Base-by-base conservation (phyloP, 2,888 invertebrate species). In the Alentia gelatinosa region DNA sequence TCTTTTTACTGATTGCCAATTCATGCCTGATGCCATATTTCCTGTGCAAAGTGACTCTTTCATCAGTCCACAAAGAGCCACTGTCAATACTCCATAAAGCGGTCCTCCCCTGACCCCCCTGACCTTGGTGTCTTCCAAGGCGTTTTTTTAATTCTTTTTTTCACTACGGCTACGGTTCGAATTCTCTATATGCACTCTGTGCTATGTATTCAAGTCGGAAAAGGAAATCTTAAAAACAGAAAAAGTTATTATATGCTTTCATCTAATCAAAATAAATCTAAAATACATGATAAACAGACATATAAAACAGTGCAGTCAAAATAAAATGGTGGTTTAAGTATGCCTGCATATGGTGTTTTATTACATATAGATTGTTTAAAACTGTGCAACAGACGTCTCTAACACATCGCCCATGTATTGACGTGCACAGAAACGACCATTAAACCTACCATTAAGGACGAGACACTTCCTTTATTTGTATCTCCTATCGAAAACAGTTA, bases 1-100 rank as follows among this genome's bases (percentile, higher is more conserved):
- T 68, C 68, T 68, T 68, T 68, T 68, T 68, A 68, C 79, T 79
- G 79, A 79, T 79, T 79, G 79, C 79, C 79, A 79, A 79, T 79
- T 79, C 37, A 39, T 79, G 79, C 79, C 79, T 79, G 79, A 79
- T 79, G 79, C 79, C 79, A 79, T 79, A 79, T 79, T 79, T 79
- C 79, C 79, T 39, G 79, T 39, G 79, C 79, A 79, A 79, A 79
- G 79, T 79, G 79, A 79, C 37, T 79, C 79, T 79, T 79, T 79
- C 79, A 79, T 79, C 79, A 79, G 19, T 23, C 37, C n/a, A 79
- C 79, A 79, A 79, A 35, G 37, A n/a, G 79, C 23, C 0, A 15
- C 30, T 19, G 56, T 56, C 56, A 56, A 56, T 56, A 56, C 56
- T 3, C 5, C 19, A 3, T 12, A 56, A 56, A 56, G 56, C 56